Conservation (phyloP, 2,113 vertebrate genomes). For the Eleginops maclovinus region DNA sequence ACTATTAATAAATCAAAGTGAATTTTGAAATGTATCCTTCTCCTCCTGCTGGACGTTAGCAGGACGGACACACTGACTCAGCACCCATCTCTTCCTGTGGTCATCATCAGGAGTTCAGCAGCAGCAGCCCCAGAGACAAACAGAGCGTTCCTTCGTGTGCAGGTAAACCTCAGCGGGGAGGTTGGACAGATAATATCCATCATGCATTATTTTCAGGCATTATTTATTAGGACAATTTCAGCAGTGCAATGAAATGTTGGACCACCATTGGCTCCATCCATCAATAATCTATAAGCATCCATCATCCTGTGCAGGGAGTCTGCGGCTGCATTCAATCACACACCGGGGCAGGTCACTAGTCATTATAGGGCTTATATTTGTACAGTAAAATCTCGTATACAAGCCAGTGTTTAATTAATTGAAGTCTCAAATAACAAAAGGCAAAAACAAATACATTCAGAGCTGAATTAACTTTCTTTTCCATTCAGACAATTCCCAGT, state of each 20-base stretch:
- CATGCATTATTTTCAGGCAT: neutral
- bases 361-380: neutral
- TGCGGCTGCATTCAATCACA: neutral
- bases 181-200: neutral
- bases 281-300: neutral
- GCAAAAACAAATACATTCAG: neutral
- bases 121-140: conserved; percentile 28
- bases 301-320: neutral
- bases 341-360: neutral
- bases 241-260: neutral
- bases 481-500: too few relatives aligned
- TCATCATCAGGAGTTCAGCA: conserved; percentile 28
- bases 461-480: too few relatives aligned
- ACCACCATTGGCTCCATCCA: neutral
- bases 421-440: neutral
- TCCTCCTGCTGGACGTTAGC: neutral
- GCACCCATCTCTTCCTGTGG: conserved; percentile 22
- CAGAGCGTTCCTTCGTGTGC: conserved; percentile 25
- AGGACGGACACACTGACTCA: conserved; percentile 37
- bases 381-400: neutral
- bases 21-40: neutral
- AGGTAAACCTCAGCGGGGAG: conserved; percentile 14
- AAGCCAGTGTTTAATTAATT: neutral
- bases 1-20: neutral
- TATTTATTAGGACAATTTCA: neutral